Base-by-base conservation (phyloP, 2,797 vertebrate species). In the Ciconia nigra region DNA sequence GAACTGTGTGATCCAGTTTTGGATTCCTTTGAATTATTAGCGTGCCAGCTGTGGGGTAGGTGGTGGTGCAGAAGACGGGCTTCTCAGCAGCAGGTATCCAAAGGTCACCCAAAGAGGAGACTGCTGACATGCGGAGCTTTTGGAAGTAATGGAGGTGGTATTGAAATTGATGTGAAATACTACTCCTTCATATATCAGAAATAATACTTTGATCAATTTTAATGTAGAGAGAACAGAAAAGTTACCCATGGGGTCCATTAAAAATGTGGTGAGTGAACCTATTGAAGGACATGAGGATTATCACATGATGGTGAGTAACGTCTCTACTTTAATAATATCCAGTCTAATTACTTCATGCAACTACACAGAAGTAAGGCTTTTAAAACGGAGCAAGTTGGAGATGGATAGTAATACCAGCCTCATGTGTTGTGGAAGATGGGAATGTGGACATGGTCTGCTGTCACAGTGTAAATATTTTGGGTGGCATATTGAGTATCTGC, bases 171-270 rank as follows among this genome's bases (percentile, higher is more conserved):
- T 72, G 5, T 89, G 59, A 71, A 93, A 18, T 83, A 10, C 29
- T 90, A 7, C 77, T 95, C 70, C 83, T 61, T 58, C 1, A 0
- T 47, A 4, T 33, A 13, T 83, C 71, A 59, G 73, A 96, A 95
- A 92, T 94, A 96, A 95, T 79, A 13, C 52, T 97, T 35, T 96
- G 69, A 94, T 97, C 92, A 92, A 91, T 98, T 96, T 98, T 83
- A 58, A 92, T 85, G n/a, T 98, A 99, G 99, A 99, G 98, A 99
- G 99, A 97, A 99, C 99, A 81, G 99, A 99, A 98, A 99, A 99
- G 97, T 98, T 99, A 96, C 99, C 99, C 44, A 99, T 99, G 99
- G 99, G 99, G 96, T 99, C 99, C 98, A 99, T 99, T 97, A 99
- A 99, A 99, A 99, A 99, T 87, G 99, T 99, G 98, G 98, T 99